phyloP scores from a whole-genome alignment of 2,113 vertebrate species.

The Psephotus haematonotus region DNA sequence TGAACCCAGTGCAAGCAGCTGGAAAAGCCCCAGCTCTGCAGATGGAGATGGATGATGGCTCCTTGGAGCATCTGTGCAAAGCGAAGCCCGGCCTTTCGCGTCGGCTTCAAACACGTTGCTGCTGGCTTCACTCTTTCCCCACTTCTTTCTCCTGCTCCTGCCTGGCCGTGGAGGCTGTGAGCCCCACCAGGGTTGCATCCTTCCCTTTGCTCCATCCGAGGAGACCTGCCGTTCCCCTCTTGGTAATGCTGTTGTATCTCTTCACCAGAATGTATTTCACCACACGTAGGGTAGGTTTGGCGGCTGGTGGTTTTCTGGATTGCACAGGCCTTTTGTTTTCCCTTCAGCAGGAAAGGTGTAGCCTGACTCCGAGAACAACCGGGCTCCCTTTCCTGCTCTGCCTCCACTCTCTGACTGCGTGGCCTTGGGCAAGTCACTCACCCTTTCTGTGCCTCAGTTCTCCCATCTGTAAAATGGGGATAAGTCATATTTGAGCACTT shows the following conservation, averaged over 20 bases:
- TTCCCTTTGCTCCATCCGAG: neutral
- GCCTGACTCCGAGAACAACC: neutral
- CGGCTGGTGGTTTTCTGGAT: constrained; percentile 28
- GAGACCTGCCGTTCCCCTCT: neutral
- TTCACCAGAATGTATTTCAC: constrained; percentile 43
- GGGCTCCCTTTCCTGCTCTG: constrained; percentile 39
- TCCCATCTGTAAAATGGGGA: constrained; percentile 66
- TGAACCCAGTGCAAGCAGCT: neutral
- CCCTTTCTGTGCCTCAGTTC: constrained; percentile 59
- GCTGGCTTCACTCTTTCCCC: neutral
- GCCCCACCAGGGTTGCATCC: neutral
- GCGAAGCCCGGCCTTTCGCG: neutral
- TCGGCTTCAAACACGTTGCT: neutral
- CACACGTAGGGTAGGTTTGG: neutral
- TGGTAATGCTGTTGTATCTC: neutral
- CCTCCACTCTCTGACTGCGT: constrained; percentile 47
- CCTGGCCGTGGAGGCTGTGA: neutral
- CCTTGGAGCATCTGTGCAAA: neutral
- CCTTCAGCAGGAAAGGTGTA: neutral
- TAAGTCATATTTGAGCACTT: constrained; percentile 59
- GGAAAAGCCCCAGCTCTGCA: neutral
- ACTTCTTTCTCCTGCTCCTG: neutral
- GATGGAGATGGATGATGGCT: neutral
- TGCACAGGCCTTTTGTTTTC: neutral
- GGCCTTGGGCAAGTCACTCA: constrained; percentile 63